Evolutionary conservation across 2,888 invertebrate species (phyloP), one percentile per base, ranked within the genome.

Genomic region (Tuberolachnus salignus): DNA sequence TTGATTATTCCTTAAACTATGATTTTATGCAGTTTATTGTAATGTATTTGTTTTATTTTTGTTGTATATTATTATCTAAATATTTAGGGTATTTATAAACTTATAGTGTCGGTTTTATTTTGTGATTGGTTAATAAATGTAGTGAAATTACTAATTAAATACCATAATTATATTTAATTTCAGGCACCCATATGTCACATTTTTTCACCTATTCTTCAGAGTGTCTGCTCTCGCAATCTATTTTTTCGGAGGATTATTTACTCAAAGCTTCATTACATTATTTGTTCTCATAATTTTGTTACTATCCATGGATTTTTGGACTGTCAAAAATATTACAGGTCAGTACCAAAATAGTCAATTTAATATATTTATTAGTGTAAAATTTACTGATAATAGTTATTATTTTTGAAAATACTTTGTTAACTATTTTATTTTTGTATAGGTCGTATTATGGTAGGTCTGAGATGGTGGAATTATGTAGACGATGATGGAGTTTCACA

Each of bases 401-500:
- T 23, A 23, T 23, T 61, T 51, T 61, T 51, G 11, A 14, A 1
- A 51, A 64, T 53, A 14, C 26, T 14, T 66, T 44, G 49, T 10
- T 19, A 44, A 42, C 1, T 19, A 19, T 61, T 71, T 13, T 72
- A 34, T 64, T 42, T 66, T 78, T 81, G 82, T 84, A 3, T 83
- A 88, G 98, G 98, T 49, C 90, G 98, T 71, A 87, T 98, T 63
- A 89, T 99, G 85, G 98, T 98, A 26, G 98, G 98, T 0, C 87
- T 99, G 23, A 88, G 99, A 82, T 99, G 99, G 98, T 99, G 99
- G 99, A 99, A 98, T 88, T 97, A 98, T 85, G 94, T 99, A 0
- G 98, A 99, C 85, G 97, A 97, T 84, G 94, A 96, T 82, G 99
- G 99, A 53, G 91, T 93, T 83, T 98, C 97, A 70, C 96, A 97